Base-by-base conservation (phyloP, 2,797 vertebrate species). In the Mareca penelope region DNA sequence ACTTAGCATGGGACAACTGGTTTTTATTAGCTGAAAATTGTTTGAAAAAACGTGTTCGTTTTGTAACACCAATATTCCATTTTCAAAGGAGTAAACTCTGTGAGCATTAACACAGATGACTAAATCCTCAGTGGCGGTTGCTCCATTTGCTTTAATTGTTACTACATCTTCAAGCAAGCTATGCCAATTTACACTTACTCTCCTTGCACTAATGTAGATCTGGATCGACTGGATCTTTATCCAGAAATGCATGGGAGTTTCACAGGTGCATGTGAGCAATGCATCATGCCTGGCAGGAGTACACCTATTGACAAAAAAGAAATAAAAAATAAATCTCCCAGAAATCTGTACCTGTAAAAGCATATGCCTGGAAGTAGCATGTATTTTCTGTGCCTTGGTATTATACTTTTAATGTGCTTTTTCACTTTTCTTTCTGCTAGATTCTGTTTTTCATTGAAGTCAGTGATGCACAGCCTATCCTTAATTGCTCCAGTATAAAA, bases 371-470 rank as follows among this genome's bases (percentile, higher is more conserved):
- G 80, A 88, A 92, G 90, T 57, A 94, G 95, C 92, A 93, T 93
- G 85, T 3, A 53, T 91, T 91, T 96, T 97, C 94, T 84, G 95
- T 92, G 72, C 76, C 69, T 84, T 82, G 89, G 53, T 92, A 80
- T n/a, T 87, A 48, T 70, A 72, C 31, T 91, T 94, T 70, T 56
- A 85, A 44, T 77, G 91, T 96, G 91, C 80, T 94, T 91, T 83
- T 88, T 71, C 0, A 3, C 78, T 81, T 90, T 85, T 78, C 50
- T 87, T 94, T 82, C 79, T 55, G 75, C 93, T 57, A 85, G 93
- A 78, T 85, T 91, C 83, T 95, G 56, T 88, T 91, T 82, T 77
- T 94, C 88, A 89, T 69, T 94, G 80, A 96, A 94, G 95, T 94
- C 95, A 90, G 85, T 90, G 85, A 94, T 75, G 68, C 71, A 75